Evolutionary conservation across 2,888 invertebrate species (phyloP), one percentile per base, ranked within the genome.

Genomic region (Hypercompe scribonia): DNA sequence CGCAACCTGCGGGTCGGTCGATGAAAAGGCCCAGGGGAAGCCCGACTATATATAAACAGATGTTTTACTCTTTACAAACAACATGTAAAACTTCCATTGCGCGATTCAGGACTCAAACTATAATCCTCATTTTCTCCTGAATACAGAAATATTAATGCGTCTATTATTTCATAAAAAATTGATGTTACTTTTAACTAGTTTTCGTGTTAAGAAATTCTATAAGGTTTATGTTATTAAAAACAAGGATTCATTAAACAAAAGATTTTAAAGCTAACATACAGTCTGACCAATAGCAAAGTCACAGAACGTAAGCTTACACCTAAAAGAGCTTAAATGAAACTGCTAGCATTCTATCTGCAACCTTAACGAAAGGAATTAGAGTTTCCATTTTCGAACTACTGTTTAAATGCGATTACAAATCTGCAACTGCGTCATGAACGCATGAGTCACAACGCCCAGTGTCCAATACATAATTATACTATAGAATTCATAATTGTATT

Each of bases 1-100:
- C 24, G 68, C 65, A 65, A 69, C 3, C 34, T 58, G 68, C 54
- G 65, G 65, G 65, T 73, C 73, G 69, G 68, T 73, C 65, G 36
- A 65, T 58, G 58, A 54, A 68, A 18, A 61, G 5, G 15, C 61
- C 61, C 61, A 61, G 61, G 61, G 61, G 28, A 61, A 28, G 61
- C 61, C 61, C 61, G 11, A 7, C 31, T 31, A 61, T 15, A 1
- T 7, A 2, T 3, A 5, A 1, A 31, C 31, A 5, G 31, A 61
- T 31, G 18, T 61, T 31, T 4, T 31, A 61, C 5, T 31, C 15
- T 11, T 61, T 31, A 31, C 0, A 31, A 61, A 15, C 7, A 61
- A 31, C 31, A 31, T 31, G 18, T 15, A 31, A 61, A 61, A n/a
- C 31, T 28, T 61, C 31, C 5, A 31, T 61, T 61, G 31, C 61